These are phyloP conservation scores for Serinus canaria DNA, from an alignment of 2,113 vertebrate species.

Conservation along the genomic window DNA sequence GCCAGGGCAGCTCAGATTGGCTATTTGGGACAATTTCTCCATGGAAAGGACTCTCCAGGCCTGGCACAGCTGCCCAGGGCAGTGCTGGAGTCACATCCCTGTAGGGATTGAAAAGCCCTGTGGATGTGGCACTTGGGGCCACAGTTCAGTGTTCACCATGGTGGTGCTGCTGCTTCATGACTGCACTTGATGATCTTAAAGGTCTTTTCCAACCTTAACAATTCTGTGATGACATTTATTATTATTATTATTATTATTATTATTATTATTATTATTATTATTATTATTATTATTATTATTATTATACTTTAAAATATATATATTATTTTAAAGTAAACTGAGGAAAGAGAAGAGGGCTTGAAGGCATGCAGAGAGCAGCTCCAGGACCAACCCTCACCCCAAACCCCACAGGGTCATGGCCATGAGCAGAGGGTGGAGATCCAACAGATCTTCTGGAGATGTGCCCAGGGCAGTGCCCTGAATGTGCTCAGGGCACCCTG, in stretches of 20 bases:
- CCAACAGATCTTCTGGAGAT: neutral
- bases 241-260: neutral
- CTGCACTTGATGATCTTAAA: neutral
- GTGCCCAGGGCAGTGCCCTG: neutral
- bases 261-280: neutral
- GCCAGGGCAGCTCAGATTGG: rapidly evolving
- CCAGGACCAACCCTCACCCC: neutral
- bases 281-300: neutral
- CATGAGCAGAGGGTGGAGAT: neutral
- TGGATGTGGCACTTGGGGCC: neutral
- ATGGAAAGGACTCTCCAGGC: neutral
- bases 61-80: neutral
- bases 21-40: neutral
- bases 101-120: neutral
- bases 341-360: neutral
- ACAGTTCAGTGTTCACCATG: too few relatives aligned
- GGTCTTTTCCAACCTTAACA: neutral
- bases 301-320: neutral
- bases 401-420: neutral
- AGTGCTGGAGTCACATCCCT: neutral
- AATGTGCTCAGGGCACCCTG: neutral
- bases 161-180: neutral
- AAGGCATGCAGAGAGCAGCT: neutral
- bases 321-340: neutral
- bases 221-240: neutral